A percentile compares a stretch with the other conserved stretches of the same genome.
Conservation (phyloP, 1,140 invertebrate genomes). For the Tribolium madens region DNA sequence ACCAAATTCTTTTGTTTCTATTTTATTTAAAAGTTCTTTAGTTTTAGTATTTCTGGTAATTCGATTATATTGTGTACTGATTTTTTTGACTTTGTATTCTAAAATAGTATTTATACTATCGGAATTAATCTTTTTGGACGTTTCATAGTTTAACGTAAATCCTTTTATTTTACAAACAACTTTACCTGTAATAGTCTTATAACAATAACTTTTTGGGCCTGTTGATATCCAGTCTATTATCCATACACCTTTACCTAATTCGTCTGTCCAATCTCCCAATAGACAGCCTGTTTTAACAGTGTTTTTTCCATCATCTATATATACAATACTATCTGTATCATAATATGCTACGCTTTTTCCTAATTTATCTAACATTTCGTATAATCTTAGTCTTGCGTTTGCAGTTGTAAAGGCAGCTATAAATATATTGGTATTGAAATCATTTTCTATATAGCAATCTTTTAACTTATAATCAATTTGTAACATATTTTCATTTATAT, state of each 20-base stretch:
- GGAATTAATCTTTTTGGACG: conserved; percentile 37
- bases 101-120: conserved; percentile 40
- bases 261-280: conserved; percentile 20
- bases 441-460: conserved; percentile 29
- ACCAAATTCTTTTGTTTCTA: not conserved
- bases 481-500: no score
- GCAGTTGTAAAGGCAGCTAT: conserved; percentile 22
- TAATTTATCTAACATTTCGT: conserved; percentile 18
- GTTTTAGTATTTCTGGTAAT: conserved; percentile 43
- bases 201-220: conserved; percentile 13
- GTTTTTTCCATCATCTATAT: conserved; percentile 23
- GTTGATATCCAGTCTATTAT: conserved; percentile 2
- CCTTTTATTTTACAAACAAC: conserved; percentile 37
- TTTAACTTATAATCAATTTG: no score
- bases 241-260: conserved; percentile 12
- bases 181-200: conserved; percentile 8
- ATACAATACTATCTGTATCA: conserved; percentile 20
- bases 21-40: not conserved
- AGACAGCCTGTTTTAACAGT: conserved; percentile 19
- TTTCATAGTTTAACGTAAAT: conserved; percentile 43
- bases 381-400: conserved; percentile 7
- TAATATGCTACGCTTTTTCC: conserved; percentile 10
- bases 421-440: conserved; percentile 34
- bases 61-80: conserved; percentile 47
- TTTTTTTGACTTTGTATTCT: conserved; percentile 41